A percentile compares a stretch with the other conserved stretches of the same genome.
phyloP scores from a whole-genome alignment of 2,797 vertebrate species.

The Lates japonicus region DNA sequence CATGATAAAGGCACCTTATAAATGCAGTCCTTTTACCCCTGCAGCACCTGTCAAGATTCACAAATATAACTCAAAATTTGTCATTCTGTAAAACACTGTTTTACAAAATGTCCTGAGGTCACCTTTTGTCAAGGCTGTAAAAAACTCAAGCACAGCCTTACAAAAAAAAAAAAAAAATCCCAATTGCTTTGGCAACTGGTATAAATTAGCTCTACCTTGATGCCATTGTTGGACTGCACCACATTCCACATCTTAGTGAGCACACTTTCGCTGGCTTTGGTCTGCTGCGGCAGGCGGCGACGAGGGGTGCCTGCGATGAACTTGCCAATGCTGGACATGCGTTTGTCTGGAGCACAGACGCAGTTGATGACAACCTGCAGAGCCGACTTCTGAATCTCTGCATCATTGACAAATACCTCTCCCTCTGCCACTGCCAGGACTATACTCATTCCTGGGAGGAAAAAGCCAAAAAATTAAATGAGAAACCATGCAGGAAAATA shows the following conservation, averaged over 20 bases:
- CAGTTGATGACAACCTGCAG: slow-evolving; percentile 99
- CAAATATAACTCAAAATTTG: not conserved
- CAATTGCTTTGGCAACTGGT: not conserved
- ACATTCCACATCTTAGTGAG: slow-evolving; percentile 99
- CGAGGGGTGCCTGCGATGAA: slow-evolving; percentile 96
- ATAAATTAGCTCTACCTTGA: slow-evolving; percentile 87
- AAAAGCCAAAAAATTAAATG: slow-evolving; percentile 7
- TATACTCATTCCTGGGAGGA: slow-evolving; percentile 93
- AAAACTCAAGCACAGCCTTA: not conserved
- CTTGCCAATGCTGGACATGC: slow-evolving; percentile 97
- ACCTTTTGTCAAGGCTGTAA: not conserved
- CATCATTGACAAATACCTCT: slow-evolving; percentile 98
- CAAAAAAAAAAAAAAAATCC: not conserved
- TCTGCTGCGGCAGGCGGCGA: slow-evolving; percentile 93
- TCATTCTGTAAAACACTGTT: not conserved
- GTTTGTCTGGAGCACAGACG: slow-evolving; percentile 97
- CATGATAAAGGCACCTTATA: slow-evolving; percentile 6
- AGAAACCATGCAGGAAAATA: slow-evolving; percentile 28
- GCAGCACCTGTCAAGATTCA: not conserved
- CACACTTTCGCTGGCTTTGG: slow-evolving; percentile 93
- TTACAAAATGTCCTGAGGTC: not conserved
- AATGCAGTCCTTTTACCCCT: slow-evolving; percentile 6
- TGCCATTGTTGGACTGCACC: slow-evolving; percentile 99
- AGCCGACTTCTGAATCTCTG: slow-evolving; percentile 99
- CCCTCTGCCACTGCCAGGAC: slow-evolving; percentile 98